Evolutionary conservation across 2,888 invertebrate species (phyloP).

Genomic region (Papilio demoleus): DNA sequence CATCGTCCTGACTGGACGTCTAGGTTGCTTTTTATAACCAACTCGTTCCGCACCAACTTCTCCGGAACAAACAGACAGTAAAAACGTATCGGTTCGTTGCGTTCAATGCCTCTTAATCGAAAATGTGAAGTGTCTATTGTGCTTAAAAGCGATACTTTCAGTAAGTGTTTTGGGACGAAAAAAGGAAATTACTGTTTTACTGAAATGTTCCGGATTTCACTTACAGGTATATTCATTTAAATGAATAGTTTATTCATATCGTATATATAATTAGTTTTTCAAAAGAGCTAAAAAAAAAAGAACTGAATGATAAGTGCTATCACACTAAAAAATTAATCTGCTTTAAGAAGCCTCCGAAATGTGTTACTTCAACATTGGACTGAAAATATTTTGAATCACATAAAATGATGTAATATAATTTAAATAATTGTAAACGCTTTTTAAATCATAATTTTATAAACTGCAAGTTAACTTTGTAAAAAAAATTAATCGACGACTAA

Average conservation of each 20-base stretch:
- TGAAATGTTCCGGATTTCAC: constrained; percentile 18
- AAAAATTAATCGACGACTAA: no score
- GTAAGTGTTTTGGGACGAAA: constrained; percentile 8
- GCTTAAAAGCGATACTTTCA: constrained; percentile 24
- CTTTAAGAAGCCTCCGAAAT: no score
- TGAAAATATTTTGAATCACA: no score
- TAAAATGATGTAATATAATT: no score
- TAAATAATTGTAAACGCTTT: no score
- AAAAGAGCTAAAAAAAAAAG: no score
- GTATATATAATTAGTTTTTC: background rate
- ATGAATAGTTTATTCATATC: background rate
- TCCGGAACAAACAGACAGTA: constrained; percentile 59
- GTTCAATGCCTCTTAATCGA: constrained; percentile 56
- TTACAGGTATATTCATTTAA: constrained; percentile 25
- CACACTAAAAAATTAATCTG: no score
- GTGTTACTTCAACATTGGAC: no score
- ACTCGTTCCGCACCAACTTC: constrained; percentile 48
- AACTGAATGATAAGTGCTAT: no score
- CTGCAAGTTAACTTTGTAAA: no score
- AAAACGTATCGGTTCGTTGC: constrained; percentile 55
- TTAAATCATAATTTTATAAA: no score
- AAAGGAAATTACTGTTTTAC: background rate
- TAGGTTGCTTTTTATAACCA: constrained; percentile 35
- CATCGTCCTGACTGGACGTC: constrained; percentile 51
- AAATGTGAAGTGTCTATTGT: constrained; percentile 60